Base-by-base conservation (phyloP, 2,888 invertebrate species). In the Priapulus caudatus region DNA sequence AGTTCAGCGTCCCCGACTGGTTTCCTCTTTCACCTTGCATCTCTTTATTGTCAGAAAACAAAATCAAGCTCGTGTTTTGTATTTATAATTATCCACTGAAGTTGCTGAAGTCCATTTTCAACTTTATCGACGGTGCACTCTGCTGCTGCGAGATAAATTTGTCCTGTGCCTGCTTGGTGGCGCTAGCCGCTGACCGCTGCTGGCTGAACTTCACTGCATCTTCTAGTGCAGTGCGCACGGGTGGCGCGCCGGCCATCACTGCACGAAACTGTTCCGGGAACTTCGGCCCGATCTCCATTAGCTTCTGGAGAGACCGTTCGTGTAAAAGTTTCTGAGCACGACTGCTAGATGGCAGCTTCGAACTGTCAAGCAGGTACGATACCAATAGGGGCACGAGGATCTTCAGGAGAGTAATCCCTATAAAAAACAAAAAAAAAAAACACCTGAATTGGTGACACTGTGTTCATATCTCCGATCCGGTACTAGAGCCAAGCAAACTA, bases 71-170 rank as follows among this genome's bases (percentile, higher is more conserved):
- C n/a, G n/a, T n/a, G n/a, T n/a, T n/a, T n/a, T n/a, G n/a, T n/a
- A n/a, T n/a, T n/a, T n/a, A n/a, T n/a, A n/a, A n/a, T 44, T 24
- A 50, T 52, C 16, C 57, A 5, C 53, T 64, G 60, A 91, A 93
- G 74, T 91, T 90, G 65, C 89, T 89, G 71, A 92, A 93, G 74
- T 92, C 88, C 1, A 90, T 92, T 77, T 89, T 91, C 60, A 92
- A 77, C 72, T 89, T 87, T 66, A 92, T 92, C 50, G 86, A 83
- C 22, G 70, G 67, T 54, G 86, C 55, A n/a, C n/a, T n/a, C n/a
- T n/a, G n/a, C n/a, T n/a, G n/a, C n/a, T n/a, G n/a, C n/a, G n/a
- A n/a, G n/a, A n/a, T n/a, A n/a, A n/a, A n/a, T n/a, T 22, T 19
- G n/a, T 23, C 22, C 23, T 23, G 33, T 47, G 43, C 15, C 24